These are phyloP conservation scores for Xylophagus ater DNA, from an alignment of 2,888 invertebrate species.

Conservation along the genomic window DNA sequence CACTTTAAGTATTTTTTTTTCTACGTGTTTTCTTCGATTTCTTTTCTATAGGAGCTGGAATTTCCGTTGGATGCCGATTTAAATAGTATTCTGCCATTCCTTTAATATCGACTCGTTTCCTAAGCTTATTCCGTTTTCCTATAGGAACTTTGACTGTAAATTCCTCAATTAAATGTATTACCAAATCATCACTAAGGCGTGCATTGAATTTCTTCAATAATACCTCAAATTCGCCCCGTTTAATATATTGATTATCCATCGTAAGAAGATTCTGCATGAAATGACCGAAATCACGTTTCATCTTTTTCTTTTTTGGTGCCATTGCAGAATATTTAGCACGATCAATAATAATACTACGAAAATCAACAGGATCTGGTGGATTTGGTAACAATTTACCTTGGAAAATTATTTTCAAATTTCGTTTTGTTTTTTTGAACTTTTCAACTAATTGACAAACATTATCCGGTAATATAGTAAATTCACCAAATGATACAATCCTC, in stretches of 20 bases:
- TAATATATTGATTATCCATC: too few relatives aligned
- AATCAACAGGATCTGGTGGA: slow-evolving; percentile 11
- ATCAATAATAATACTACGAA: slow-evolving; percentile 9
- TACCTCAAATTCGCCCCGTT: not conserved
- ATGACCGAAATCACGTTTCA: slow-evolving; percentile 11
- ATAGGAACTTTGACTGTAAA: slow-evolving; percentile 4
- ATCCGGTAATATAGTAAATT: slow-evolving; percentile 5
- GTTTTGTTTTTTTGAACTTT: not conserved
- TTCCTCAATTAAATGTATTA: slow-evolving; percentile 2
- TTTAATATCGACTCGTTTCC: slow-evolving; percentile 1
- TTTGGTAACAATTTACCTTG: slow-evolving; percentile 9
- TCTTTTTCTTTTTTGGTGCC: slow-evolving; percentile 13
- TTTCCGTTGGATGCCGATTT: slow-evolving; percentile 8
- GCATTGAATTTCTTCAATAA: slow-evolving; percentile 3
- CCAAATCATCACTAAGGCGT: slow-evolving; percentile 9
- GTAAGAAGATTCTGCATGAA: slow-evolving; percentile 9
- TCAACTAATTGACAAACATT: not conserved
- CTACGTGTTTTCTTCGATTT: too few relatives aligned
- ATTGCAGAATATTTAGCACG: slow-evolving; percentile 13
- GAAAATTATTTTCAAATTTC: slow-evolving; percentile 8
- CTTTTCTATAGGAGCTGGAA: too few relatives aligned
- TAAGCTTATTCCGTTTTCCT: slow-evolving; percentile 1
- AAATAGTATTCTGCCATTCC: slow-evolving; percentile 10
- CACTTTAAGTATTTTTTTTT: too few relatives aligned
- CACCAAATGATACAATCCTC: slow-evolving; percentile 9